Percentiles rank a stretch among this genome's conserved stretches.
Evolutionary conservation across 2,888 invertebrate genomes (phyloP).

Genomic region (Dysmachus trigonus): DNA sequence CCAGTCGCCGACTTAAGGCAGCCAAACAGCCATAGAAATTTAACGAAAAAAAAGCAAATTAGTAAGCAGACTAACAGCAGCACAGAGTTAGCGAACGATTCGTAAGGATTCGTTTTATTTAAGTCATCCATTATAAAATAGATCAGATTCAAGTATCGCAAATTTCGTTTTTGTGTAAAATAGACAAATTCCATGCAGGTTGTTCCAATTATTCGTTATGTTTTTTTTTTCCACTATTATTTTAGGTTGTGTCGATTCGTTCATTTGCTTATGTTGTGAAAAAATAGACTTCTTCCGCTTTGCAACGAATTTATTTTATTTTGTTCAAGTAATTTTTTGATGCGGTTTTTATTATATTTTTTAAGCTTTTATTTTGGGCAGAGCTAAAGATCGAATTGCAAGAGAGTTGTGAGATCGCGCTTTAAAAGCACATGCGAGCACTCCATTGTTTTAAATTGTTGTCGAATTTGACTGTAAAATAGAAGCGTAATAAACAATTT

Average conservation of each 20-base stretch:
- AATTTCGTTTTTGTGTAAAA: neutral
- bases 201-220: neutral
- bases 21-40: neutral
- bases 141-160: neutral
- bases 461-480: conserved; percentile 6
- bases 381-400: neutral
- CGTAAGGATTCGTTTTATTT: neutral
- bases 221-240: neutral
- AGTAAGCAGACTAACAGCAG: neutral
- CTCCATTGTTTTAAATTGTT: conserved; percentile 11
- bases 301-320: neutral
- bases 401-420: neutral
- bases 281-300: neutral
- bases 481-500: neutral
- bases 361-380: neutral
- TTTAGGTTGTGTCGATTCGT: neutral
- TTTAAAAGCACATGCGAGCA: neutral
- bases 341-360: neutral
- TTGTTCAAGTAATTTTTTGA: neutral
- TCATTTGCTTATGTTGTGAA: neutral
- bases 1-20: conserved; percentile 53
- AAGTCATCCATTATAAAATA: neutral
- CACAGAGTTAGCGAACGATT: neutral
- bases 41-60: neutral
- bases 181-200: neutral